Conservation (phyloP, 2,888 invertebrate genomes). For the Atethmia centrago region DNA sequence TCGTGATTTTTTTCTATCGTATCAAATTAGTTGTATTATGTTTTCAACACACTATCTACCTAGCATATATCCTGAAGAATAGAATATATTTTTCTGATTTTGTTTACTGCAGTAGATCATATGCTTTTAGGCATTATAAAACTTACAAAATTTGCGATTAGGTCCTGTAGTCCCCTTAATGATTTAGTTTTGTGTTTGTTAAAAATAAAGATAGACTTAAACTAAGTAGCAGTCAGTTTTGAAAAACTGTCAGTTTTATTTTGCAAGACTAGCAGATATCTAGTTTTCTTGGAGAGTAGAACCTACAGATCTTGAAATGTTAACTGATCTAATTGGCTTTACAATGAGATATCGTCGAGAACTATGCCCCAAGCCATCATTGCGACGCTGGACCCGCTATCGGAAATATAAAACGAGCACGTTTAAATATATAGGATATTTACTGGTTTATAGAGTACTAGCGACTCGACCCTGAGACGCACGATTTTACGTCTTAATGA, state of each 20-base stretch:
- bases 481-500: background rate
- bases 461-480: background rate
- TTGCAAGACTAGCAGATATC: background rate
- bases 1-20: no score
- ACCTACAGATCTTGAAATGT: background rate
- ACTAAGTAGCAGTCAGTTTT: no score
- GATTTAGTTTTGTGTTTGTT: background rate
- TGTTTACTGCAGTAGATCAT: no score
- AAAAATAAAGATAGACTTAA: background rate
- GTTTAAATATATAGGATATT: background rate
- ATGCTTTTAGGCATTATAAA: no score
- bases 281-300: background rate
- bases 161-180: no score
- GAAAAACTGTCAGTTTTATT: background rate
- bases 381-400: background rate
- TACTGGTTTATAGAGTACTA: background rate
- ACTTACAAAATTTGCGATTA: no score
- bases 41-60: no score
- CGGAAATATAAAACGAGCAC: background rate
- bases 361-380: constrained; percentile 10
- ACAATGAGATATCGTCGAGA: constrained; percentile 24
- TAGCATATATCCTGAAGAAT: no score
- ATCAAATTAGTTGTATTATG: no score
- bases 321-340: constrained; percentile 44
- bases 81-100: no score